Base-by-base conservation (phyloP, 2,113 vertebrate genomes). In the Danionella cerebrum region DNA sequence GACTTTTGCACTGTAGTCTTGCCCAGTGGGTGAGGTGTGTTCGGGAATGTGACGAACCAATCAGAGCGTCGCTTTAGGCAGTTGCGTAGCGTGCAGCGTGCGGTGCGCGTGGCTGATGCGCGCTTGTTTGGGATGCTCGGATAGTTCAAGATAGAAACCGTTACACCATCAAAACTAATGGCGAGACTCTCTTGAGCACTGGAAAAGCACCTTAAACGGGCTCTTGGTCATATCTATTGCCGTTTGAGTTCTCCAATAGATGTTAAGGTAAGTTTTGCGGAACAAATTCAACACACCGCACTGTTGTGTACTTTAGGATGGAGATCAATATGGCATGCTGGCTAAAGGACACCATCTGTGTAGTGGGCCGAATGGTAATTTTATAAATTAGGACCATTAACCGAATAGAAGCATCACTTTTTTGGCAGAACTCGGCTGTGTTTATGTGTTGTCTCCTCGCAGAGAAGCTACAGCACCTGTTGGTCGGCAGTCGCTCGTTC, bases 11-110 rank as follows among this genome's bases (percentile, higher is more conserved):
- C n/a, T n/a, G n/a, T n/a, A n/a, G n/a, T n/a, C n/a, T n/a, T n/a
- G n/a, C n/a, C n/a, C n/a, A n/a, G n/a, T n/a, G n/a, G n/a, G n/a
- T n/a, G n/a, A n/a, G n/a, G n/a, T n/a, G n/a, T n/a, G n/a, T n/a
- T n/a, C n/a, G n/a, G n/a, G n/a, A n/a, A n/a, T n/a, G n/a, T 44
- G 53, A 53, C 44, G 45, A 54, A 38, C 25, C 51, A 44, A 38
- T 44, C 12, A 27, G 19, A 48, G n/a, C 35, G 52, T 54, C 16
- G 25, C 21, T 7, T 76, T 16, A 27, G 25, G 73, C 69, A 21
- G 50, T 4, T 65, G 82, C 70, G 75, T 55, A 12, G 69, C 73
- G 27, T 41, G 3, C 6, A 7, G 33, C 27, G 9, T 55, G 24
- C 16, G 39, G 38, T 39, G 18, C 13, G 5, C 4, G 10, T 3